A percentile compares a stretch with the other conserved stretches of the same genome.
These are phyloP conservation scores for Pandemis heparana DNA, from an alignment of 2,888 invertebrate species.

Conservation along the genomic window DNA sequence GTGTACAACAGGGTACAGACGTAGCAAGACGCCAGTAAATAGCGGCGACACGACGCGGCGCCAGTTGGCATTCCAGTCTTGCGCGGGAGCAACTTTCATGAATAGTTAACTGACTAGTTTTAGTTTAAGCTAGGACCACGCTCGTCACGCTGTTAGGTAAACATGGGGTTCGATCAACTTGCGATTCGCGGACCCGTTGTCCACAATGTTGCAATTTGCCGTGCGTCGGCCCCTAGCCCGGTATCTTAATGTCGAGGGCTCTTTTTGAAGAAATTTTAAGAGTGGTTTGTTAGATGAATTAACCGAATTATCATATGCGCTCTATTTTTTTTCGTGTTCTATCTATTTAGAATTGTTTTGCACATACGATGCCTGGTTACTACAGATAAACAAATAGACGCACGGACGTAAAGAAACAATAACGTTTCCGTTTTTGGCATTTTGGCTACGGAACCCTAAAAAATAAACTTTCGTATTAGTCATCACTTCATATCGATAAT, in stretches of 20 bases:
- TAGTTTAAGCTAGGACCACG: slow-evolving; percentile 53
- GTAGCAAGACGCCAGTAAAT: slow-evolving; percentile 40
- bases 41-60: slow-evolving; percentile 60
- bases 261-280: too few relatives aligned
- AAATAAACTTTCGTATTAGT: slow-evolving; percentile 10
- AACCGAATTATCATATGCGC: not conserved
- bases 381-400: too few relatives aligned
- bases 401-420: too few relatives aligned
- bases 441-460: not conserved
- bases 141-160: slow-evolving; percentile 60
- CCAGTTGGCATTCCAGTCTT: slow-evolving; percentile 76
- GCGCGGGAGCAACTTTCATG: slow-evolving; percentile 80
- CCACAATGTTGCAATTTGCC: slow-evolving; percentile 7
- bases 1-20: slow-evolving; percentile 33
- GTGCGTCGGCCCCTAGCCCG: too few relatives aligned
- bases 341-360: too few relatives aligned
- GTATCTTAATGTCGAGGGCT: not conserved
- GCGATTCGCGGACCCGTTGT: slow-evolving; percentile 22
- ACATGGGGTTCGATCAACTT: slow-evolving; percentile 55
- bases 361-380: too few relatives aligned
- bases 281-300: not conserved
- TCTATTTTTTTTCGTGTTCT: too few relatives aligned
- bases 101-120: slow-evolving; percentile 78
- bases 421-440: too few relatives aligned
- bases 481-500: slow-evolving; percentile 6